Percentiles rank a stretch among this genome's conserved stretches.
Evolutionary conservation across 2,113 vertebrate genomes (phyloP).

Genomic region (Phaethornis superciliosus): DNA sequence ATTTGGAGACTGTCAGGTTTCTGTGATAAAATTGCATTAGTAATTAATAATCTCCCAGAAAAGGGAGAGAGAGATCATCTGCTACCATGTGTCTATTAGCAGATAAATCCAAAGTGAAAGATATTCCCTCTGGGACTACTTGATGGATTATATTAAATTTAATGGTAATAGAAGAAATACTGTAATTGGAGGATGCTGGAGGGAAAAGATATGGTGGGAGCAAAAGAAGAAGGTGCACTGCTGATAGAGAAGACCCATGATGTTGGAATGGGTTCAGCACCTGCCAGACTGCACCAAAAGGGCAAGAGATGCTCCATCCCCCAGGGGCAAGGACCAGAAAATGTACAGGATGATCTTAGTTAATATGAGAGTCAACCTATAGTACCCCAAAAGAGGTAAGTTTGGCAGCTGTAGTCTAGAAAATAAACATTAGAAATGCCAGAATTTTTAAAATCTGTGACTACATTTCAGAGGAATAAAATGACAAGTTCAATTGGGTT

Average conservation of each 20-base stretch:
- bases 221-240: background rate
- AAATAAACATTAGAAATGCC: conserved; percentile 64
- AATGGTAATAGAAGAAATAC: conserved; percentile 68
- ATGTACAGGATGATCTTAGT: background rate
- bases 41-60: conserved; percentile 72
- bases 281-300: background rate
- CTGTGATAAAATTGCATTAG: conserved; percentile 54
- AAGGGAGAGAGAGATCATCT: conserved; percentile 58
- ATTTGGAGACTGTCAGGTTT: conserved; percentile 65
- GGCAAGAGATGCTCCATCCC: background rate
- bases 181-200: conserved; percentile 68
- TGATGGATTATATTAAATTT: conserved; percentile 76
- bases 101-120: conserved; percentile 75
- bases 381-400: background rate
- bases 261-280: background rate
- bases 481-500: conserved; percentile 67
- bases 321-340: background rate
- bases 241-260: background rate
- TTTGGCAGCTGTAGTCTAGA: conserved; percentile 5
- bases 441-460: conserved; percentile 9
- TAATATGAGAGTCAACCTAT: background rate
- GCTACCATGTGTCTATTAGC: conserved; percentile 71
- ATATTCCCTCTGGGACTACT: conserved; percentile 68
- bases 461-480: conserved; percentile 50
- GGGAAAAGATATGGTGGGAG: conserved; percentile 48